Conservation (phyloP, 2,888 invertebrate genomes). For the Pherbina coryleti region DNA sequence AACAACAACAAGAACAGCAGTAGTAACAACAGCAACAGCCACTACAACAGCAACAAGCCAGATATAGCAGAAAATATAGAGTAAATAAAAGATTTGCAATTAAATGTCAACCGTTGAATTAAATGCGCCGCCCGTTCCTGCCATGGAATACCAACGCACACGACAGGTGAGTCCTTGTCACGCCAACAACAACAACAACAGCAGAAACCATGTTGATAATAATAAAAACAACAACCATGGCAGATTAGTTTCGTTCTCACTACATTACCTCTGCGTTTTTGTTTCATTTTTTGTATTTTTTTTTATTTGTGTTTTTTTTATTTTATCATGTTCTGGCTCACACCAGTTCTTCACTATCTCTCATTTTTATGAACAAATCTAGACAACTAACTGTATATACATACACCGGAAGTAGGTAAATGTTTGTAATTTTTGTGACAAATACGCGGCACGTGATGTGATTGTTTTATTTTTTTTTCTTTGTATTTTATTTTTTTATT, state of each 20-base stretch:
- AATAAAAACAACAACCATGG: not conserved
- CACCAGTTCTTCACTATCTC: too few species aligned
- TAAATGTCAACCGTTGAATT: conserved; percentile 63
- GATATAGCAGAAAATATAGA: not conserved
- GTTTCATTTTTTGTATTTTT: too few species aligned
- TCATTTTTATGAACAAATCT: too few species aligned
- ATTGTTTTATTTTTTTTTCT: not conserved
- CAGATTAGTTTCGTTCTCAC: not conserved
- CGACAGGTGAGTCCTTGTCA: conserved; percentile 57
- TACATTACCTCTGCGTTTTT: too few species aligned
- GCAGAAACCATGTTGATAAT: not conserved
- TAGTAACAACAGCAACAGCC: not conserved
- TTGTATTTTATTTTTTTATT: not conserved
- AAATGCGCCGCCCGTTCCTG: conserved; percentile 58
- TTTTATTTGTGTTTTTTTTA: too few species aligned
- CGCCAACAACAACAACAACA: too few species aligned
- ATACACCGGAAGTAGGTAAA: not conserved
- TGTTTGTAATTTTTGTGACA: conserved; percentile 1
- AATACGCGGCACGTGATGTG: not conserved
- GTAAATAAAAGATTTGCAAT: conserved; percentile 30
- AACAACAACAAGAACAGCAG: not conserved
- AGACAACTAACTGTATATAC: not conserved
- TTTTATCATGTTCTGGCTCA: too few species aligned
- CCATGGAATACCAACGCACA: conserved; percentile 60
- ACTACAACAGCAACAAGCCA: not conserved